Evolutionary conservation across 2,888 invertebrate genomes (phyloP).

Genomic region (Nowickia ferox): DNA sequence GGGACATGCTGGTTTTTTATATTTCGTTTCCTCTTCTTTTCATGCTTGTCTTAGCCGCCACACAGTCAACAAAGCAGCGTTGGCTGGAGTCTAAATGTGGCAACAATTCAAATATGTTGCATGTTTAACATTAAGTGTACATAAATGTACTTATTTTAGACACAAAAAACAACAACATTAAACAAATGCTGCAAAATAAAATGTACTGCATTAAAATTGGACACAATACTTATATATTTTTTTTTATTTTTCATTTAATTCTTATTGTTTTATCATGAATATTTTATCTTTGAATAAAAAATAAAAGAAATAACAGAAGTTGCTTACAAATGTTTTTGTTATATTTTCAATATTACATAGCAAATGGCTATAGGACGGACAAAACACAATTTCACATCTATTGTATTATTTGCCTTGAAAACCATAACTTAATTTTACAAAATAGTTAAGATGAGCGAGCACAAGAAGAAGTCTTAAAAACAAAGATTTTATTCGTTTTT

Average conservation of each 20-base stretch:
- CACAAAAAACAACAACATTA: neutral
- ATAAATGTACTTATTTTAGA: slow-evolving; percentile 6
- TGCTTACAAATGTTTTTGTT: slow-evolving; percentile 63
- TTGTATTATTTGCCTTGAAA: slow-evolving; percentile 38
- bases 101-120: slow-evolving; percentile 68
- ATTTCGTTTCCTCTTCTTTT: slow-evolving; percentile 12
- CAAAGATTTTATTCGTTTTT: slow-evolving; percentile 39
- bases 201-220: slow-evolving; percentile 62
- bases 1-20: slow-evolving; percentile 49
- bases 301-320: slow-evolving; percentile 28
- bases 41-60: slow-evolving; percentile 1
- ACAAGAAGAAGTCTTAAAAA: neutral
- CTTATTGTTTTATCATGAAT: slow-evolving; percentile 63
- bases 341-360: slow-evolving; percentile 30
- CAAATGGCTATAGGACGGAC: neutral
- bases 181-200: slow-evolving; percentile 52
- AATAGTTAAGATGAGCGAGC: neutral
- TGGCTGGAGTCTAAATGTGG: slow-evolving; percentile 35
- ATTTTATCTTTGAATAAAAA: slow-evolving; percentile 40
- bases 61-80: neutral
- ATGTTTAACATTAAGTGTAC: slow-evolving; percentile 55
- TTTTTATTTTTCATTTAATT: slow-evolving; percentile 29
- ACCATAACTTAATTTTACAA: slow-evolving; percentile 47
- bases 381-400: neutral
- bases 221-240: slow-evolving; percentile 35